Base-by-base conservation (phyloP, 1,140 invertebrate genomes). In the Glossosoma conforme region DNA sequence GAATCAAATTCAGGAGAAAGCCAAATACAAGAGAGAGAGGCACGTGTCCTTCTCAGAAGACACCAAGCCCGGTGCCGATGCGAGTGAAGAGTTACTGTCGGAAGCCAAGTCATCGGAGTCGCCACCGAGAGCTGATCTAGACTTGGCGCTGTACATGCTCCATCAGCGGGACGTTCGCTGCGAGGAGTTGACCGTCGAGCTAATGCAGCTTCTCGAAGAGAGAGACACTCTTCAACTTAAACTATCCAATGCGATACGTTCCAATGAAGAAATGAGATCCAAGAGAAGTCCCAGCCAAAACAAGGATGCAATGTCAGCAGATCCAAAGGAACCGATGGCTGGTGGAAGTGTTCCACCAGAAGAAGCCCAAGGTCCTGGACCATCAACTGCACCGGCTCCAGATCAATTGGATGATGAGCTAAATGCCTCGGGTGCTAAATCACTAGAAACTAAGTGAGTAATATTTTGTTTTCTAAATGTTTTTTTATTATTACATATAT, bases 151-250 rank as follows among this genome's bases (percentile, higher is more conserved):
- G 5, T 88, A 91, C 61, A 89, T 89, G 79, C 73, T 93, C 17
- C 89, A 94, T 67, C 86, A 92, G 58, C 76, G 89, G 57, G 91
- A 94, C 57, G 83, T 93, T 15, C 77, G 88, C 9, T 91, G 89
- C 68, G 91, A 95, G 62, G 90, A 94, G 68, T 74, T 95, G 33
- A 92, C 90, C 0, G 75, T 87, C 54, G 89, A 93, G 67, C 69
- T 93, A 21, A 88, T 86, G 61, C 83, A 87, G 65, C 66, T 93
- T 14, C 67, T 92, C 17, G 89, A 91, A 65, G 90, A 93, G 65
- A 77, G 89, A 44, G 89, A 93, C 64, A 87, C 85, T 0, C 66
- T 93, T 28, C 89, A 92, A 59, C 64, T 92, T 14, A 79, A 86
- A 52, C 64, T 93, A 1, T 91, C 89, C 0, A 87, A 88, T 63